Evolutionary conservation across 2,888 invertebrate genomes (phyloP), one percentile per base, ranked within the genome.

Genomic region (Galerucella nymphaeae): DNA sequence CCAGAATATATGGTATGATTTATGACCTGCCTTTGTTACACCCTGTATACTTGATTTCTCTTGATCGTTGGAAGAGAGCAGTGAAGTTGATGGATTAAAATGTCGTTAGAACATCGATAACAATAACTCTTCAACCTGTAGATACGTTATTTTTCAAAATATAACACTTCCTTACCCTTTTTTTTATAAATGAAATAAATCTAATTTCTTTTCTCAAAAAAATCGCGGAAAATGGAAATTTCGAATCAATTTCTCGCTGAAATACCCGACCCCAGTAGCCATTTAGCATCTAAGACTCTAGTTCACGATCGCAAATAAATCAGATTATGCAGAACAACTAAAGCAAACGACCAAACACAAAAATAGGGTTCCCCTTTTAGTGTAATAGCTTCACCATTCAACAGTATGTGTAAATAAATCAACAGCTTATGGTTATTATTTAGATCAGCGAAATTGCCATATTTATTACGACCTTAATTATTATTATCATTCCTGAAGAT

Each of bases 271-370:
- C 53, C 53, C 10, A 16, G 18, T 10, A 53, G n/a, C 6, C n/a
- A 53, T 16, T 53, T 53, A 18, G 18, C n/a, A 23, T 59, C 14
- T 23, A 59, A 38, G 6, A 30, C 38, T 9, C 2, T 59, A 38
- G 58, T 59, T 59, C 59, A 59, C 16, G 59, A 16, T n/a, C 59
- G 18, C n/a, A 38, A 59, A 59, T 59, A 59, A 59, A 59, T 59
- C 59, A 59, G 59, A 59, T 59, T 59, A 59, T 59, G 59, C 38
- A 59, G 38, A 59, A 23, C 59, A 38, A 59, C 4, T 20, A 13
- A 58, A 58, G 58, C 23, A 58, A 58, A 58, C 30, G 20, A 20
- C 55, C 20, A 20, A 30, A 30, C 38, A 59, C 59, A n/a, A 59
- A 59, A 59, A 59, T 59, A 59, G 59, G 38, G 38, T 38, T 59